A percentile compares a stretch with the other conserved stretches of the same genome.
Conservation (phyloP, 2,113 vertebrate species). For the Spermophilus dauricus region DNA sequence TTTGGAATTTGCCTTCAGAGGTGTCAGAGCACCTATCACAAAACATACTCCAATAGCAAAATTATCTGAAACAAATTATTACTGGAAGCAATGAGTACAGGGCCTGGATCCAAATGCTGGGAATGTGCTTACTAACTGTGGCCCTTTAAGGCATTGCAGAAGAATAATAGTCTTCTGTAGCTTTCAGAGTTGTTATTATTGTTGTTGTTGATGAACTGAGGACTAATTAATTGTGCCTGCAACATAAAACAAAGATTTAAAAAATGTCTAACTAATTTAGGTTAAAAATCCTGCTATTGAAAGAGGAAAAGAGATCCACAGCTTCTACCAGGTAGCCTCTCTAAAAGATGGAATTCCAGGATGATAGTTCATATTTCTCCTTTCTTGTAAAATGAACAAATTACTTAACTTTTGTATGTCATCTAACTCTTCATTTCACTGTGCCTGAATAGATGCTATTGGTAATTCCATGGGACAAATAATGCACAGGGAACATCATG, state of each 20-base stretch:
- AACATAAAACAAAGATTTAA: conserved; percentile 47
- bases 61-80: conserved; percentile 58
- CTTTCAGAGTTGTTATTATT: neutral
- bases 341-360: neutral
- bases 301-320: neutral
- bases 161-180: neutral
- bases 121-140: conserved; percentile 14
- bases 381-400: neutral
- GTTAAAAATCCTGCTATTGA: neutral
- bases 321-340: neutral
- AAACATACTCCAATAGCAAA: conserved; percentile 53
- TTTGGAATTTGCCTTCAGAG: conserved; percentile 71
- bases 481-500: neutral
- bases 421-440: neutral
- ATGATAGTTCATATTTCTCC: neutral
- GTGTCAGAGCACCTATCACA: conserved; percentile 70
- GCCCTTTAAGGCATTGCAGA: neutral
- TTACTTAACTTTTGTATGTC: neutral
- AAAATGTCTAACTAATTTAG: neutral
- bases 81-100: neutral
- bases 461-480: neutral
- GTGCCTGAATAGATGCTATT: neutral
- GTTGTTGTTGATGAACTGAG: neutral
- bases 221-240: neutral
- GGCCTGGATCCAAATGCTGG: neutral